Evolutionary conservation across 1,140 invertebrate species (phyloP), one percentile per base, ranked within the genome.

Genomic region (Hirudo medicinalis): DNA sequence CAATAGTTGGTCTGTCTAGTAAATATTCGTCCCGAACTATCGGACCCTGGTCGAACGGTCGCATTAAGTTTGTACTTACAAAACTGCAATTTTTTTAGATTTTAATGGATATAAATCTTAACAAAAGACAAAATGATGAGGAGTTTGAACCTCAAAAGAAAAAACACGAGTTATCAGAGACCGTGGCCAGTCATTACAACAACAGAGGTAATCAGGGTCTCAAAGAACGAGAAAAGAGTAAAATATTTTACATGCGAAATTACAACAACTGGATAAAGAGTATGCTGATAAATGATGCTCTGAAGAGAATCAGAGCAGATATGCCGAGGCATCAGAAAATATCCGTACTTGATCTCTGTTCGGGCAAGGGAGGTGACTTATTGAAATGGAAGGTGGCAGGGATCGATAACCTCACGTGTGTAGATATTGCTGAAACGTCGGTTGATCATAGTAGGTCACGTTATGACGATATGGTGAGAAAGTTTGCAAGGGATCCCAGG

Each of bases 181-280:
- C 77, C 32, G 83, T 85, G 20, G 83, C 82, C 29, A 77, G 80
- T 27, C 84, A 85, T 74, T 85, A 85, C 75, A 85, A 85, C 76
- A 76, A 81, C 54, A 75, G 84, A 32, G 75, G 80, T 81, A 90
- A 97, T 73, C 88, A 88, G 75, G 92, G 91, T 0, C 79, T 91
- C 13, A 86, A 85, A 63, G 86, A 88, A 74, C 84, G 96, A 68
- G 88, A 86, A 73, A 87, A 91, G 77, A 96, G 93, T 55, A 86
- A 90, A 29, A 98, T 99, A 75, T 89, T 92, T 77, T 89, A 90
- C 78, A 85, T 98, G 83, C 86, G 96, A 75, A 98, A 97, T 82
- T 96, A 97, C 79, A 98, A 99, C 81, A 99, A 99, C 82, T 99
- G 95, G 95, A 89, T 97, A 13, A 99, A 99, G 84, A 90, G 91